These are phyloP conservation scores for Drosophila trichaetosa DNA, from an alignment of 2,888 invertebrate genomes.

Conservation along the genomic window DNA sequence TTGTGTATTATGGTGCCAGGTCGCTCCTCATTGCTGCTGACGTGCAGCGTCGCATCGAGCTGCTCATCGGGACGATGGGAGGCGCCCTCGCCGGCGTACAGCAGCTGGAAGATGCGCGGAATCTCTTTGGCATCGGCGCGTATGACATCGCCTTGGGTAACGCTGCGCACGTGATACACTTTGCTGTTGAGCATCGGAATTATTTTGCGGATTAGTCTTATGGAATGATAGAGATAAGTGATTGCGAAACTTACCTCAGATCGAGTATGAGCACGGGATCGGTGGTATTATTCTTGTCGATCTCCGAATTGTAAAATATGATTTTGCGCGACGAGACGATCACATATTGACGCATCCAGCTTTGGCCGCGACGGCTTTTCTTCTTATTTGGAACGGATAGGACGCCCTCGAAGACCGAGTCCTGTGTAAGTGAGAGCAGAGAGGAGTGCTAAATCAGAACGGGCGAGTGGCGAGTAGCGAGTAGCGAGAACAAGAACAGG, in stretches of 20 bases:
- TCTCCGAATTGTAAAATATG: constrained; percentile 98
- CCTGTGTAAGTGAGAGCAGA: constrained; percentile 85
- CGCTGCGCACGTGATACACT: constrained; percentile 99
- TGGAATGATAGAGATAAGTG: neutral
- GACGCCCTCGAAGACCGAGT: constrained; percentile 97
- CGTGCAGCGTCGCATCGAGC: constrained; percentile 86
- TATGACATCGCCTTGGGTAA: constrained; percentile 99
- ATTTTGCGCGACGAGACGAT: constrained; percentile 98
- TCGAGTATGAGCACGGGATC: constrained; percentile 98
- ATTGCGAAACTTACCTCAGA: constrained; percentile 89
- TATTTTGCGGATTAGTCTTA: neutral
- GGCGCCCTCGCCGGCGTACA: constrained; percentile 99
- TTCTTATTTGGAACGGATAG: constrained; percentile 97
- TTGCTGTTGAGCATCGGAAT: constrained; percentile 88
- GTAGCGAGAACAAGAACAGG: constrained; percentile 20
- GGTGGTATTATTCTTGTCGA: constrained; percentile 94
- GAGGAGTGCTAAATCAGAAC: constrained; percentile 75
- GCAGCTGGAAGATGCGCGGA: constrained; percentile 98
- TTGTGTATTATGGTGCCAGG: constrained; percentile 85
- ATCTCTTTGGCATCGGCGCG: constrained; percentile 99
- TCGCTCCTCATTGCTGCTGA: constrained; percentile 83
- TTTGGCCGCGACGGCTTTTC: constrained; percentile 94
- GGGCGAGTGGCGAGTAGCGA: constrained; percentile 35
- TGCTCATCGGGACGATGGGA: constrained; percentile 91
- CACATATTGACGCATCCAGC: constrained; percentile 98